These are phyloP conservation scores for Steatornis caripensis DNA, from an alignment of 2,113 vertebrate species.

Conservation along the genomic window DNA sequence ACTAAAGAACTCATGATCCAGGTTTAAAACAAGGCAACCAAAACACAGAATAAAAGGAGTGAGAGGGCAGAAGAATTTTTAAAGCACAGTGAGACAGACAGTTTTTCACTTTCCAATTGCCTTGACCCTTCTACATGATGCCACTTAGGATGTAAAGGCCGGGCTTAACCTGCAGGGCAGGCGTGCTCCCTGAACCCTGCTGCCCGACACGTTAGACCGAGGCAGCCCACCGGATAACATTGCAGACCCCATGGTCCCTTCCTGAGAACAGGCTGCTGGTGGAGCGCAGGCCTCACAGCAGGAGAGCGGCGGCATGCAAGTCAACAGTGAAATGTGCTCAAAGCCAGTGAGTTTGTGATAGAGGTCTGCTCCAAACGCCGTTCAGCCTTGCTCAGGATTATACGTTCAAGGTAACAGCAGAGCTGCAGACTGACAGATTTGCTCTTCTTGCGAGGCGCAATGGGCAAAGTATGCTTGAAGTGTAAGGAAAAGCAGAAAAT, in stretches of 20 bases:
- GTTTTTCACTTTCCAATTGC: not conserved
- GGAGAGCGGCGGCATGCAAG: not conserved
- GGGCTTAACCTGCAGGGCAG: not conserved
- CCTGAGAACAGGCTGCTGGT: not conserved
- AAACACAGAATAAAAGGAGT: not conserved
- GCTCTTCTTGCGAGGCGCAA: fast-evolving
- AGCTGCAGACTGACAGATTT: not conserved
- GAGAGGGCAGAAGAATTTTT: not conserved
- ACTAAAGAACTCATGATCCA: not conserved
- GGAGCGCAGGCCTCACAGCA: not conserved
- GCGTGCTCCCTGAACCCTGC: not conserved
- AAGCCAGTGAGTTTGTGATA: not conserved
- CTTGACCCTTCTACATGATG: not conserved
- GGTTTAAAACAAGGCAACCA: not conserved
- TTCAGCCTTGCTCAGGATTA: not conserved
- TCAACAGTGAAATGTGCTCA: not conserved
- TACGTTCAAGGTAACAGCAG: not conserved
- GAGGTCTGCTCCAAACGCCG: fast-evolving
- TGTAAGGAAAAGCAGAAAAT: not conserved
- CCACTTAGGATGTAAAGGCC: not conserved
- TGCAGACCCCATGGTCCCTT: not conserved
- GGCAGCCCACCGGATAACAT: not conserved
- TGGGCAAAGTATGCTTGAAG: not conserved
- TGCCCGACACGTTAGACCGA: not conserved
- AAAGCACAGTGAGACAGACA: not conserved